Evolutionary conservation across 2,797 vertebrate genomes (phyloP).

Genomic region (Zalophus californianus): DNA sequence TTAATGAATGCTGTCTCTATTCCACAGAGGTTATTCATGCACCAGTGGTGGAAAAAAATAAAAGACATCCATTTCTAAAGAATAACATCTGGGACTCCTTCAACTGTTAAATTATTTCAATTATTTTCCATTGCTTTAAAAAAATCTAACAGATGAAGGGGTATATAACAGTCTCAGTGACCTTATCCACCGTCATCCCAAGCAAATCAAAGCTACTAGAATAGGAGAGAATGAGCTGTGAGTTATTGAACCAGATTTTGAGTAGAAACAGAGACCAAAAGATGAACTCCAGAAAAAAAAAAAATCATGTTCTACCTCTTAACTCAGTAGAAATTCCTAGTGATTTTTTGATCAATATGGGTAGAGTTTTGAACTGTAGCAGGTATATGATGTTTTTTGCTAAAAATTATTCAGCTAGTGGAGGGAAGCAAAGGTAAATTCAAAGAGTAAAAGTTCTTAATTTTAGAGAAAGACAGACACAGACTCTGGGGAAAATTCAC

Average conservation of each 20-base stretch:
- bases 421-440: neutral
- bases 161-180: neutral
- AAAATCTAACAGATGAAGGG: neutral
- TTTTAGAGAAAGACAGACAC: neutral
- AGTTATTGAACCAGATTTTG: conserved; percentile 27
- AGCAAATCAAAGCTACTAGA: conserved; percentile 34
- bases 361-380: neutral
- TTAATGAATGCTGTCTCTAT: conserved; percentile 43
- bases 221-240: neutral
- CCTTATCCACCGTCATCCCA: neutral
- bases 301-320: neutral
- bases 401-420: neutral
- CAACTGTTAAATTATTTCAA: conserved; percentile 58
- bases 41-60: neutral
- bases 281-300: neutral
- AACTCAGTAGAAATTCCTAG: neutral
- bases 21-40: conserved; percentile 22
- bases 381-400: neutral
- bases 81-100: conserved; percentile 26
- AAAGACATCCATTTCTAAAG: conserved; percentile 6
- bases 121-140: conserved; percentile 53
- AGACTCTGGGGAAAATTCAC: neutral
- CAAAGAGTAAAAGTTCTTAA: neutral
- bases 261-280: neutral
- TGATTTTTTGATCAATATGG: neutral